Conservation (phyloP, 2,797 vertebrate genomes). For the Pseudocheirus occidentalis region DNA sequence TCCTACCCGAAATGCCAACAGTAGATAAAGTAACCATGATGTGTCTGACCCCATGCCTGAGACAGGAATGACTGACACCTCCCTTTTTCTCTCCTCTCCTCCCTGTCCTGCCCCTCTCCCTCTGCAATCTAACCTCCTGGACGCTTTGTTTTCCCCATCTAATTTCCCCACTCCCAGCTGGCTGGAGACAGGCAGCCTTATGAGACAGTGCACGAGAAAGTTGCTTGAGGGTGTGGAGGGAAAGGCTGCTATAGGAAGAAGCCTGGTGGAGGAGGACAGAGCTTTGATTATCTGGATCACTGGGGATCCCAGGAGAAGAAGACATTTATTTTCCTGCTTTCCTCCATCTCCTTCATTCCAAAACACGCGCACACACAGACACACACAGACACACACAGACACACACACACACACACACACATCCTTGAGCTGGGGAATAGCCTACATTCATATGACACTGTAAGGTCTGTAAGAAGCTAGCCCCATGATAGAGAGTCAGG, state of each 20-base stretch:
- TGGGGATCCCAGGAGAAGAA: background rate
- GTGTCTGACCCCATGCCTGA: constrained; percentile 89
- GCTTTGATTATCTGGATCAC: background rate
- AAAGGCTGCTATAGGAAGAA: background rate
- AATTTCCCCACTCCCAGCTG: constrained; percentile 80
- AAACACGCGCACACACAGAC: background rate
- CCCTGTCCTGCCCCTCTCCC: constrained; percentile 56
- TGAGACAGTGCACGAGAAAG: constrained; percentile 3
- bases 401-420: background rate
- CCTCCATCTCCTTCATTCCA: background rate
- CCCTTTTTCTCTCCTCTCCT: constrained; percentile 63
- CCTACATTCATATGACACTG: background rate
- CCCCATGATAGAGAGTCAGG: background rate
- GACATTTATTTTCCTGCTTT: background rate
- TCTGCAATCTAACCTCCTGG: constrained; percentile 46
- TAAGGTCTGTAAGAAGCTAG: background rate
- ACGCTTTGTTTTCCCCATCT: constrained; percentile 74
- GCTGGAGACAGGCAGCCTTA: constrained; percentile 82
- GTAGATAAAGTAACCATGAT: constrained; percentile 73
- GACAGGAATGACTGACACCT: constrained; percentile 86
- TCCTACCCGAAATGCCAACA: constrained; percentile 60
- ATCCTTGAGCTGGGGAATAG: background rate
- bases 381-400: too few relatives aligned
- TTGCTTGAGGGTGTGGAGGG: constrained; percentile 31
- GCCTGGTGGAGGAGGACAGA: background rate